Evolutionary conservation across 2,888 invertebrate species (phyloP), one percentile per base, ranked within the genome.

Genomic region (Drosophila demipolita): DNA sequence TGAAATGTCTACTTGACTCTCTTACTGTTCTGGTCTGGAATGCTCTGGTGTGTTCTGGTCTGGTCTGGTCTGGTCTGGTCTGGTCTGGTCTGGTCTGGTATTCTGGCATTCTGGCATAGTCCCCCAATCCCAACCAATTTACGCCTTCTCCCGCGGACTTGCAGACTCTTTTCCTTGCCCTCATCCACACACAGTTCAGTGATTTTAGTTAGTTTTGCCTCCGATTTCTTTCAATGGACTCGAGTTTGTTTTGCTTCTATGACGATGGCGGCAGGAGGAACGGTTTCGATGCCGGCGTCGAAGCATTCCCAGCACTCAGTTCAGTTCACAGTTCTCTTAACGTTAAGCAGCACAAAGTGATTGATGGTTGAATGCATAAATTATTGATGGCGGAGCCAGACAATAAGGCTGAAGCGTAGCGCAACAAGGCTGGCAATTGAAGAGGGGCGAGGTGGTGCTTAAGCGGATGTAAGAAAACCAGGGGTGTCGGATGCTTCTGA

Each of bases 291-390:
- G 62, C 57, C 50, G 65, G 40, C 68, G 59, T 35, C 45, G 55
- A 61, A 54, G 59, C 58, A 60, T 64, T 73, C 77, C 64, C 61
- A 75, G 77, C 77, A 58, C 23, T 23, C 23, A 55, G 77, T 58
- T 75, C 66, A 58, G 71, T 48, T 71, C 73, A 38, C 71, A 75
- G 80, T 75, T 78, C 77, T 80, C 71, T 78, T 73, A 84, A 64
- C 77, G 71, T 87, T 82, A 85, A 85, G 89, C 86, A 88, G 87
- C 90, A 86, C 87, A 89, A 87, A 87, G 89, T 87, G 87, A 87
- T 87, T 87, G 87, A 87, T 87, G 87, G 90, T 80, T 86, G 89
- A 80, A 86, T 87, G 89, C 90, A 88, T 87, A 89, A 87, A 87
- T 90, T 87, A 87, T 87, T 89, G 87, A 88, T 89, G 87, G 70